Evolutionary conservation across 2,113 vertebrate species (phyloP).

Genomic region (Psophia crepitans): DNA sequence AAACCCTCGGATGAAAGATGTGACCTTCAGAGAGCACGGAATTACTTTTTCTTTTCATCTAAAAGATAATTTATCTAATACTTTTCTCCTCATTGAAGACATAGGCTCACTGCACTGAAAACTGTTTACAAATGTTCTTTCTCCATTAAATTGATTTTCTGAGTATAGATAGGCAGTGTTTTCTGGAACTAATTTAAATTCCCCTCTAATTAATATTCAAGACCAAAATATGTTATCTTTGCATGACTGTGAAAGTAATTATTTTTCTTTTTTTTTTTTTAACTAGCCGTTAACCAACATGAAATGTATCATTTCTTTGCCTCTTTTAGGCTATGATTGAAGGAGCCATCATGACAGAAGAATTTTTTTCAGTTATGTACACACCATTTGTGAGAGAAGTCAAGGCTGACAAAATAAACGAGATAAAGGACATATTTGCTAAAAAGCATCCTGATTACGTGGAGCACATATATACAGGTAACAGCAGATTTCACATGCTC

Average conservation of each 20-base stretch:
- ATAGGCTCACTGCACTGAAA: constrained; percentile 36
- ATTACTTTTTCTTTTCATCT: constrained; percentile 62
- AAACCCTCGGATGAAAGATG: constrained; percentile 41
- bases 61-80: constrained; percentile 58
- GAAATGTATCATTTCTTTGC: neutral
- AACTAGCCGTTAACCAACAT: neutral
- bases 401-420: constrained; percentile 50
- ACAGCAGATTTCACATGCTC: neutral
- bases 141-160: constrained; percentile 75
- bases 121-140: constrained; percentile 73
- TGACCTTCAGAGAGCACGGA: constrained; percentile 64
- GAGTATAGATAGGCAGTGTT: constrained; percentile 67
- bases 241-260: constrained; percentile 68
- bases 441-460: constrained; percentile 63
- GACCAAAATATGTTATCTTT: constrained; percentile 75
- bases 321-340: constrained; percentile 73
- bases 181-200: constrained; percentile 78
- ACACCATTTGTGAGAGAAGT: constrained; percentile 69
- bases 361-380: constrained; percentile 74
- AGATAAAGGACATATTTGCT: constrained; percentile 70
- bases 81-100: constrained; percentile 46
- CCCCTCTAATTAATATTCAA: constrained; percentile 76
- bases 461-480: constrained; percentile 76
- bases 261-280: constrained; percentile 30
- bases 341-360: constrained; percentile 66